Conservation (phyloP, 2,113 vertebrate species). For the Choloepus hoffmanni region DNA sequence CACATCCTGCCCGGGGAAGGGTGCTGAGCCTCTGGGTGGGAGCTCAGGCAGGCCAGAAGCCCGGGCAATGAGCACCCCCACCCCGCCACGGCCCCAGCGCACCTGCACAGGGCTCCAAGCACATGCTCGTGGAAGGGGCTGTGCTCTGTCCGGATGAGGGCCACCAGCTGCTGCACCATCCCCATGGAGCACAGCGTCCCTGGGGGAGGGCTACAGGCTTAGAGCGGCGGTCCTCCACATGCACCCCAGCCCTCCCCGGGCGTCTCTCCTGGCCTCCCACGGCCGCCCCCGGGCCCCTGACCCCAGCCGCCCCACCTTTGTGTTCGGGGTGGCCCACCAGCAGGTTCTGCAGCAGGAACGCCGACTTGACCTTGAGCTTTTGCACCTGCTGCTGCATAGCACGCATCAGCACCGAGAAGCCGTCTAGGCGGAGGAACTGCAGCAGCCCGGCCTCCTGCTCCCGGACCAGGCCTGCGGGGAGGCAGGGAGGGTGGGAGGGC, state of each 20-base stretch:
- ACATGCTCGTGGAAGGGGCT: constrained; percentile 86
- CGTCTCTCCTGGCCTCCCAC: background rate
- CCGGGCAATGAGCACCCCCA: background rate
- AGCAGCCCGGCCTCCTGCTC: constrained; percentile 91
- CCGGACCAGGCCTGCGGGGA: constrained; percentile 90
- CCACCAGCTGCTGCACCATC: constrained; percentile 91
- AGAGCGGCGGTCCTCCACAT: background rate
- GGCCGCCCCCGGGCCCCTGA: background rate
- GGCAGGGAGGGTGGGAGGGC: no score
- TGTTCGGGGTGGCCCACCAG: constrained; percentile 91
- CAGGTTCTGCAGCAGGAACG: constrained; percentile 93
- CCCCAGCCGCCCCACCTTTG: constrained; percentile 86
- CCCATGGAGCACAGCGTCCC: constrained; percentile 93
- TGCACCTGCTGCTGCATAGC: constrained; percentile 93
- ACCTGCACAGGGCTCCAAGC: constrained; percentile 94
- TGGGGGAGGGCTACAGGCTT: constrained; percentile 61
- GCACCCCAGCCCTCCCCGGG: fast-evolving
- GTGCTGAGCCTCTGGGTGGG: background rate
- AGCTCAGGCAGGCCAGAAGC: background rate
- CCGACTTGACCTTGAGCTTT: constrained; percentile 93
- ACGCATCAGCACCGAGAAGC: constrained; percentile 94
- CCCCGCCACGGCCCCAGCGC: background rate
- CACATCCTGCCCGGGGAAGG: no score
- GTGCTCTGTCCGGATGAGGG: constrained; percentile 83
- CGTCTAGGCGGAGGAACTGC: constrained; percentile 92